Conservation (phyloP, 2,888 invertebrate species). For the Ichneumoninae sp. region DNA sequence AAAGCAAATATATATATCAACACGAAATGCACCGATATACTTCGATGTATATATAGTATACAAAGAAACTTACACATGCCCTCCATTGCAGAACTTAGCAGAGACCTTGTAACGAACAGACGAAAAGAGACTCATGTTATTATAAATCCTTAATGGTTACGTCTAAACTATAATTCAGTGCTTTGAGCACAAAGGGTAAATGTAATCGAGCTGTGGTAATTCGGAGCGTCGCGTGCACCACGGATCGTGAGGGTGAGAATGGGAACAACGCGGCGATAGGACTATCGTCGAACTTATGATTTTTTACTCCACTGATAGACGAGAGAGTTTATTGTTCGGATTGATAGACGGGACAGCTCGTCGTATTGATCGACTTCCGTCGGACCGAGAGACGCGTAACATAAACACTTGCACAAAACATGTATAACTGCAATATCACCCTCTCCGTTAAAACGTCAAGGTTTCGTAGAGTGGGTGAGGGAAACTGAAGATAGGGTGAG, state of each 20-base stretch:
- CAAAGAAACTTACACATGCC: slow-evolving; percentile 77
- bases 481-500: not conserved
- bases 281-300: slow-evolving; percentile 1
- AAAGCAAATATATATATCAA: slow-evolving; percentile 38
- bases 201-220: slow-evolving; percentile 1
- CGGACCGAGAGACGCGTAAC: slow-evolving; percentile 45
- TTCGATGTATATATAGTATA: not conserved
- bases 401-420: slow-evolving; percentile 57
- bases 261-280: not conserved
- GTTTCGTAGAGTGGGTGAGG: not conserved
- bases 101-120: slow-evolving; percentile 74
- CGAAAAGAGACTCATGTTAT: slow-evolving; percentile 54
- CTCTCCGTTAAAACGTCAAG: slow-evolving; percentile 28
- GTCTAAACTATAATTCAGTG: slow-evolving; percentile 8
- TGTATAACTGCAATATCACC: not conserved
- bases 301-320: slow-evolving; percentile 6
- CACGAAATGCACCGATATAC: slow-evolving; percentile 5
- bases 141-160: not conserved
- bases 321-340: slow-evolving; percentile 46
- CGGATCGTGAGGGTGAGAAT: not conserved
- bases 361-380: slow-evolving; percentile 76
- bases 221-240: not conserved
- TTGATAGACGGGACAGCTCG: slow-evolving; percentile 62
- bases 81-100: slow-evolving; percentile 80
- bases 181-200: slow-evolving; percentile 20